A percentile compares a stretch with the other conserved stretches of the same genome.
These are phyloP conservation scores for Meda fulgida DNA, from an alignment of 2,797 vertebrate species.

Conservation along the genomic window DNA sequence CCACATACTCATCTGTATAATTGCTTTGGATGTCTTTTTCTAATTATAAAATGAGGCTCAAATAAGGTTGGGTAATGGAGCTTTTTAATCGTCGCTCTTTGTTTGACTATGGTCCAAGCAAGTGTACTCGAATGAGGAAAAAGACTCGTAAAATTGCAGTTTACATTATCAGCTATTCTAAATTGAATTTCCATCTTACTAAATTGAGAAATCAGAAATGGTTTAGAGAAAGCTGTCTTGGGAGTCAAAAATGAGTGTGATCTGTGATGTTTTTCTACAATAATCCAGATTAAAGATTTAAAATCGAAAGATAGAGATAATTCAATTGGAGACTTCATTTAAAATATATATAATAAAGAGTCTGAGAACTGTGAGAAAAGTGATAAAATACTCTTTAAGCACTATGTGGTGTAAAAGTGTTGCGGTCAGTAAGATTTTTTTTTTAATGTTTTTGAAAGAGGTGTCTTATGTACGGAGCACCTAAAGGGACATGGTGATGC, in stretches of 20 bases:
- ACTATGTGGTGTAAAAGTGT: not conserved
- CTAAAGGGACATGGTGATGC: not conserved
- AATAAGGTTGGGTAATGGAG: slow-evolving; percentile 75
- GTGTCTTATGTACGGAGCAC: not conserved
- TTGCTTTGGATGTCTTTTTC: slow-evolving; percentile 74
- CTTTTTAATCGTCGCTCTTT: slow-evolving; percentile 66
- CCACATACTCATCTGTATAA: slow-evolving; percentile 66
- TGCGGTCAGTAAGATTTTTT: not conserved
- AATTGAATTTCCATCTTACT: slow-evolving; percentile 61
- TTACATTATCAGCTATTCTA: slow-evolving; percentile 55
- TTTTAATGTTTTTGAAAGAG: not conserved
- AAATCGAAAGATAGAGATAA: not conserved
- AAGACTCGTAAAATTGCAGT: slow-evolving; percentile 60
- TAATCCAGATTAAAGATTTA: not conserved
- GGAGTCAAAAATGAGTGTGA: not conserved
- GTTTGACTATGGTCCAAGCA: slow-evolving; percentile 56
- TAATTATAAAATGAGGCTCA: slow-evolving; percentile 77
- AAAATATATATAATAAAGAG: not conserved
- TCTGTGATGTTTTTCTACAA: not conserved
- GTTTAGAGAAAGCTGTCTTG: slow-evolving; percentile 4
- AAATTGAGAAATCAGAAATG: slow-evolving; percentile 56
- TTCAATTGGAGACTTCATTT: not conserved
- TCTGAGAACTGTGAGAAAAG: not conserved
- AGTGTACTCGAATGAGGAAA: slow-evolving; percentile 59
- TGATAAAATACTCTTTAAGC: not conserved